Conservation (phyloP, 2,888 invertebrate species). For the Bhutanitis thaidina region DNA sequence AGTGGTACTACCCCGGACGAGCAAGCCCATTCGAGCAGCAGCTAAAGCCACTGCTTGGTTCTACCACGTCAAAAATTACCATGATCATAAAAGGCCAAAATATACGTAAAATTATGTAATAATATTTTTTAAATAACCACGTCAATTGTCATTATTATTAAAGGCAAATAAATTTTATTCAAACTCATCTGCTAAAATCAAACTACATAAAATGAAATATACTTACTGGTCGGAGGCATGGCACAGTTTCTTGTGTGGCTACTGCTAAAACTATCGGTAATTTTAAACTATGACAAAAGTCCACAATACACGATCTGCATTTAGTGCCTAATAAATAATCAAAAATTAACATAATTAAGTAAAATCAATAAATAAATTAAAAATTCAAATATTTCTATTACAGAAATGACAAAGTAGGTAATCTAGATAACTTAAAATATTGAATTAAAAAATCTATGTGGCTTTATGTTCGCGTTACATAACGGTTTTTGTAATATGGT, state of each 20-base stretch:
- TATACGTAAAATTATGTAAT: too few relatives aligned
- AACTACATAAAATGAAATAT: background rate
- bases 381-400: constrained; percentile 7
- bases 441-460: constrained; percentile 50
- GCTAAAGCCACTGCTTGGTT: too few relatives aligned
- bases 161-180: too few relatives aligned
- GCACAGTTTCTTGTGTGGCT: constrained; percentile 44
- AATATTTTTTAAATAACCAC: too few relatives aligned
- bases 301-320: constrained; percentile 30
- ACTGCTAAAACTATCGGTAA: constrained; percentile 51
- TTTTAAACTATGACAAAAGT: constrained; percentile 27
- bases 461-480: constrained; percentile 26
- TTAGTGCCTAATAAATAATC: constrained; percentile 48
- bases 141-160: too few relatives aligned
- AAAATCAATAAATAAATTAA: constrained; percentile 39
- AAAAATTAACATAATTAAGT: constrained; percentile 63
- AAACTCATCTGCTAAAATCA: too few relatives aligned
- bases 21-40: too few relatives aligned
- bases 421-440: constrained; percentile 57
- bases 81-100: too few relatives aligned
- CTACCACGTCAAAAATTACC: too few relatives aligned
- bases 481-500: too few relatives aligned
- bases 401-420: constrained; percentile 34
- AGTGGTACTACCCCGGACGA: too few relatives aligned
- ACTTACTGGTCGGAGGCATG: constrained; percentile 56